phyloP scores from a whole-genome alignment of 2,113 vertebrate species.

The Apus apus region DNA sequence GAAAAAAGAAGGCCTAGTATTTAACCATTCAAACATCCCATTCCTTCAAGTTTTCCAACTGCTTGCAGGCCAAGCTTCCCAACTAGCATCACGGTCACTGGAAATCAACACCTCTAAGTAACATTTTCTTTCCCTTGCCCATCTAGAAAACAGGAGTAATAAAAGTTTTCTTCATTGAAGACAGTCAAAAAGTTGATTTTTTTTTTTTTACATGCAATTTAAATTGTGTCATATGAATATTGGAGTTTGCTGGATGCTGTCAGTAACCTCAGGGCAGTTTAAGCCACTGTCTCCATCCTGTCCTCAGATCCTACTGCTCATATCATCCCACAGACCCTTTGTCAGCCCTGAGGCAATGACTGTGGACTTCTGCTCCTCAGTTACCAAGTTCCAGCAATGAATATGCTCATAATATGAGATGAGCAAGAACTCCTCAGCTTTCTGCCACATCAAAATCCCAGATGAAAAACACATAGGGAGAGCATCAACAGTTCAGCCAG shows the following conservation, averaged over 20 bases:
- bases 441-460: neutral
- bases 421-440: neutral
- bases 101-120: neutral
- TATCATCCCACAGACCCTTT: neutral
- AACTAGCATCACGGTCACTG: neutral
- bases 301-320: neutral
- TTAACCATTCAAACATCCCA: neutral
- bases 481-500: rapidly evolving
- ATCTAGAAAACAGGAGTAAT: neutral
- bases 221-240: neutral
- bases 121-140: neutral
- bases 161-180: neutral
- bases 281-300: neutral
- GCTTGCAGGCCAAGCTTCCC: neutral
- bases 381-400: neutral
- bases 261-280: neutral
- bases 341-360: neutral
- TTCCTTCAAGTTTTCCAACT: neutral
- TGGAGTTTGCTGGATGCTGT: neutral
- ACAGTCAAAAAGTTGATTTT: neutral
- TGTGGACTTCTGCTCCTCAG: neutral
- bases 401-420: neutral
- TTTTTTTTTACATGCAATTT: neutral
- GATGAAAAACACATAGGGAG: neutral
- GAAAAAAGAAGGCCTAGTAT: neutral